These are phyloP conservation scores for Colletes gigas DNA, from an alignment of 1,140 invertebrate species.

Conservation along the genomic window DNA sequence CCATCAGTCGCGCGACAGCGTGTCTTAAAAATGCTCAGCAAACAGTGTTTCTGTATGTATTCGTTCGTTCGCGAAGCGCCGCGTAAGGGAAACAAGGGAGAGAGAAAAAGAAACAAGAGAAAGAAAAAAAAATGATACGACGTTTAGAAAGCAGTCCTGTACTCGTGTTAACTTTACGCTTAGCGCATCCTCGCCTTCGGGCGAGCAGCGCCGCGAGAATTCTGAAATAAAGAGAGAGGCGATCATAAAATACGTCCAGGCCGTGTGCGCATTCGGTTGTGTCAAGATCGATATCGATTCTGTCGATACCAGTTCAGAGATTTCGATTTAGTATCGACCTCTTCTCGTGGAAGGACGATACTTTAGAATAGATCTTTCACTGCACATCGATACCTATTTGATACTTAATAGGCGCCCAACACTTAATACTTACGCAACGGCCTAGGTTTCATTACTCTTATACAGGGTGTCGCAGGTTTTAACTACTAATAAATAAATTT, in stretches of 20 bases:
- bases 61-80: slow-evolving; percentile 53
- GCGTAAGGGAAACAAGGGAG: slow-evolving; percentile 29
- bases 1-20: slow-evolving; percentile 25
- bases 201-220: slow-evolving; percentile 36
- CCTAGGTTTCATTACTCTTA: too few species aligned
- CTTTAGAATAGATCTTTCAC: too few species aligned
- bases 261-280: too few species aligned
- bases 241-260: background rate
- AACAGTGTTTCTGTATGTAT: slow-evolving; percentile 48
- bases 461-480: too few species aligned
- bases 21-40: slow-evolving; percentile 32
- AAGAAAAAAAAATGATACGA: slow-evolving; percentile 63
- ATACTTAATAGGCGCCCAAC: too few species aligned
- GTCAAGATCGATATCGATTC: too few species aligned
- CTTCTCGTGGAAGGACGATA: too few species aligned
- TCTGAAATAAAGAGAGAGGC: background rate
- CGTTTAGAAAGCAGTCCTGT: slow-evolving; percentile 48
- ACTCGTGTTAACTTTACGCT: slow-evolving; percentile 66
- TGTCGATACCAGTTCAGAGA: too few species aligned
- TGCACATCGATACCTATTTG: too few species aligned
- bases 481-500: too few species aligned
- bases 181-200: slow-evolving; percentile 57
- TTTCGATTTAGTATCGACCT: too few species aligned
- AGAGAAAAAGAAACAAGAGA: slow-evolving; percentile 59
- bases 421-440: too few species aligned